phyloP scores from a whole-genome alignment of 2,797 vertebrate genomes.

The Saxicola maurus region DNA sequence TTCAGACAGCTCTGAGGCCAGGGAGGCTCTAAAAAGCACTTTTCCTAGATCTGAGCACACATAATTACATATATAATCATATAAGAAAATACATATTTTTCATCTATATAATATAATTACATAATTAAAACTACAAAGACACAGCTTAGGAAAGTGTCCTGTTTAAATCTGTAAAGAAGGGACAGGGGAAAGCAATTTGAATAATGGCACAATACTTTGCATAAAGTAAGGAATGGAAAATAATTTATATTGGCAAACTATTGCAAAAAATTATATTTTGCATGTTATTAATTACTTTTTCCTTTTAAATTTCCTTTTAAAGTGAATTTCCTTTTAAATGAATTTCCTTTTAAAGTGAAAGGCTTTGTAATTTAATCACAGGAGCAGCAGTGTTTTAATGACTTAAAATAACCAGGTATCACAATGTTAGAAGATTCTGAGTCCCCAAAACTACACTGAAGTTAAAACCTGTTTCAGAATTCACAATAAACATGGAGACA shows the following conservation, averaged over 20 bases:
- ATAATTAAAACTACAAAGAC: background rate
- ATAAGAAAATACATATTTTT: fast-evolving
- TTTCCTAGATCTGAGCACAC: background rate
- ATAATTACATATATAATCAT: background rate
- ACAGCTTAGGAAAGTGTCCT: background rate
- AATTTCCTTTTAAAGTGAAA: background rate
- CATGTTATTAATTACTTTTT: background rate
- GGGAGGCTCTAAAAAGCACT: background rate
- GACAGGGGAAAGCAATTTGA: background rate
- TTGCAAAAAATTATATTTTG: background rate
- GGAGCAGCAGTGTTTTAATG: background rate
- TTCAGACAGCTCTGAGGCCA: background rate
- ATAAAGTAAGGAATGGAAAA: background rate
- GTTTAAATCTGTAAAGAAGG: background rate
- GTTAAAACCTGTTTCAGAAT: background rate
- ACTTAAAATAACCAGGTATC: background rate
- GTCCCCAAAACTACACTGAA: background rate
- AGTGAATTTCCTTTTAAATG: background rate
- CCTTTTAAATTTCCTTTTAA: background rate
- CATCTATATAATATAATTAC: background rate
- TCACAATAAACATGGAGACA: background rate
- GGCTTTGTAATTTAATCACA: background rate
- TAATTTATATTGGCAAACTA: background rate
- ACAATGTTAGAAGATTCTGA: background rate
- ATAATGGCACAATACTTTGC: background rate